phyloP scores from a whole-genome alignment of 2,113 vertebrate genomes.

The Embiotoca jacksoni region DNA sequence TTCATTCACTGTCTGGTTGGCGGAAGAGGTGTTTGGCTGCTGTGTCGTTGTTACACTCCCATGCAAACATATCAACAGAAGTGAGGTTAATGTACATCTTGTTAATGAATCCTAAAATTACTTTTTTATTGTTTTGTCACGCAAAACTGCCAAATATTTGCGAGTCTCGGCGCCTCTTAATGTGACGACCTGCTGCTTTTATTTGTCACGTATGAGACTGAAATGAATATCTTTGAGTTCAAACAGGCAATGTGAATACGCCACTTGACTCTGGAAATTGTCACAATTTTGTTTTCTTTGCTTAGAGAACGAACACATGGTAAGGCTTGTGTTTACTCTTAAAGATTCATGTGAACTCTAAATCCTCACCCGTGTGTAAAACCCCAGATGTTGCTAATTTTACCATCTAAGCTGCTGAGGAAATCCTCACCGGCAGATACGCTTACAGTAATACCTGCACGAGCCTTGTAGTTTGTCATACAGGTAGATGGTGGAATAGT shows the following conservation, averaged over 20 bases:
- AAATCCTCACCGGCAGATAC: constrained; percentile 15
- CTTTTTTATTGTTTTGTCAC: neutral
- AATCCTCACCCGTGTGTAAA: constrained; percentile 37
- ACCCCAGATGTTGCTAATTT: constrained; percentile 16
- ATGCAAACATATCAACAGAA: constrained; percentile 8
- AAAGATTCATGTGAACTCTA: constrained; percentile 41
- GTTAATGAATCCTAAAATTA: neutral
- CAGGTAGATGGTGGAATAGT: neutral
- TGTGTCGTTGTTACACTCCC: constrained; percentile 11
- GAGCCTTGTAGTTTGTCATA: neutral
- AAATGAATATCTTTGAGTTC: neutral
- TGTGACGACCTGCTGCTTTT: neutral
- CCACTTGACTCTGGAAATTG: too few species aligned
- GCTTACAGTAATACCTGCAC: neutral
- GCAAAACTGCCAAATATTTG: neutral
- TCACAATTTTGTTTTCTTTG: neutral
- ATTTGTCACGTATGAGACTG: too few species aligned
- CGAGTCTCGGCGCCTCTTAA: neutral
- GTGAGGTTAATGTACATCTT: constrained; percentile 6
- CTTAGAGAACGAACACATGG: constrained; percentile 9
- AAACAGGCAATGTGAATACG: neutral
- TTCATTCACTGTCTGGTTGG: constrained; percentile 43
- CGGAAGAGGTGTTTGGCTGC: constrained; percentile 39
- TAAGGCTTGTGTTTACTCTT: constrained; percentile 38
- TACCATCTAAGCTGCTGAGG: constrained; percentile 18